These are phyloP conservation scores for Betta splendens DNA, from an alignment of 2,797 vertebrate species.

Conservation along the genomic window DNA sequence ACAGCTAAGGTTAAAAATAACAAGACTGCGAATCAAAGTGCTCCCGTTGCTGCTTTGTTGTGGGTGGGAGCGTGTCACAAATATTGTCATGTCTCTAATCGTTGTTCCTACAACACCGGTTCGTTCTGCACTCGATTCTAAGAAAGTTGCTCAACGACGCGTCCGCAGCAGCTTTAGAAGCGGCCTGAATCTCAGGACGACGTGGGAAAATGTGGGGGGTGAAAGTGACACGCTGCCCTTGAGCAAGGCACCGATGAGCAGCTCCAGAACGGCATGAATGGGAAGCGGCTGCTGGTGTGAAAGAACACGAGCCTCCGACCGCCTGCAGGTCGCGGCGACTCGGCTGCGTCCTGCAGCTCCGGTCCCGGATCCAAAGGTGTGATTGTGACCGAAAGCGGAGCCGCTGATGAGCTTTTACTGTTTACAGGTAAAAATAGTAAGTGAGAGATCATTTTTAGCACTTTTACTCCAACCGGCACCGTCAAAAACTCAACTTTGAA, in stretches of 20 bases:
- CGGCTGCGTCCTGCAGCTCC: not conserved
- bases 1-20: slow-evolving; percentile 28
- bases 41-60: slow-evolving; percentile 12
- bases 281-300: not conserved
- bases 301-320: not conserved
- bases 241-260: slow-evolving; percentile 43
- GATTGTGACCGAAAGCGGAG: too few relatives aligned
- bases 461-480: too few relatives aligned
- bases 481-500: too few relatives aligned
- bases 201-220: slow-evolving; percentile 54
- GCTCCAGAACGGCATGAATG: slow-evolving; percentile 1
- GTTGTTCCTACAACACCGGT: slow-evolving; percentile 3
- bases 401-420: too few relatives aligned
- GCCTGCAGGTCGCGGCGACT: not conserved
- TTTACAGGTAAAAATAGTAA: too few relatives aligned
- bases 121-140: slow-evolving; percentile 9
- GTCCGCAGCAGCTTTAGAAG: slow-evolving; percentile 29
- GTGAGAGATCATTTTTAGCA: too few relatives aligned
- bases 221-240: slow-evolving; percentile 39
- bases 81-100: not conserved
- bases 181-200: slow-evolving; percentile 33
- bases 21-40: slow-evolving; percentile 20
- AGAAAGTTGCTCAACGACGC: slow-evolving; percentile 36
- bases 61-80: slow-evolving; percentile 11
- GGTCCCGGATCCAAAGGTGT: not conserved